Base-by-base conservation (phyloP, 2,888 invertebrate genomes). In the Ferdinandea cuprea region DNA sequence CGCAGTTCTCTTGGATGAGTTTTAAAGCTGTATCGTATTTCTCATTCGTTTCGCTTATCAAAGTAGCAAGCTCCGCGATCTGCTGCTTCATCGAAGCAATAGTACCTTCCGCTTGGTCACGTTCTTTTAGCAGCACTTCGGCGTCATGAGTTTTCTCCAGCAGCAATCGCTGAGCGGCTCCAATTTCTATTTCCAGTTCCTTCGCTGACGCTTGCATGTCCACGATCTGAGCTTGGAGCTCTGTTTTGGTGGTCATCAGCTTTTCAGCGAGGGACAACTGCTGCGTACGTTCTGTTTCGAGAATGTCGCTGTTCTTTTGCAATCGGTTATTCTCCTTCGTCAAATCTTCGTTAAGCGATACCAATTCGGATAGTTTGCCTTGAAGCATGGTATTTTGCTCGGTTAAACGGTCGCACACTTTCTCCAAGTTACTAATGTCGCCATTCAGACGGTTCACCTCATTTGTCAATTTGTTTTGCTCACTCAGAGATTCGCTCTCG, bases 381-480 rank as follows among this genome's bases (percentile, higher is more conserved):
- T 86, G 85, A 7, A 87, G 48, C 2, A 63, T 59, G 1, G 32
- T 44, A 56, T 86, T 86, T 48, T 87, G 86, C 17, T 72, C 59
- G 1, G 76, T 63, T 1, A 85, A 17, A 48, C 80, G 65, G n/a
- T 87, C 87, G 28, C 86, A 86, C 4, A 85, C 76, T 5, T 85
- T 63, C 32, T 87, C 85, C 9, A 88, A 15, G 35, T 85, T 86
- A 5, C 46, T 40, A 0, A 87, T 52, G 11, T 87, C 85, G 0
- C 76, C 85, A 9, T 85, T 76, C 3, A 88, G 68, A 6, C 85
- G 85, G n/a, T 85, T 78, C 0, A 86, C 65, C 28, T 87, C 85
- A n/a, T 84, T 83, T 0, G 42, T 52, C 4, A 85, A 44, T 37
- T 83, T 74, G 11, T 66, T 86, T 25, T 83, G 80, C 3, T 74